These are phyloP conservation scores for Rhinoraja longicauda DNA, from an alignment of 2,797 vertebrate genomes.

Conservation along the genomic window DNA sequence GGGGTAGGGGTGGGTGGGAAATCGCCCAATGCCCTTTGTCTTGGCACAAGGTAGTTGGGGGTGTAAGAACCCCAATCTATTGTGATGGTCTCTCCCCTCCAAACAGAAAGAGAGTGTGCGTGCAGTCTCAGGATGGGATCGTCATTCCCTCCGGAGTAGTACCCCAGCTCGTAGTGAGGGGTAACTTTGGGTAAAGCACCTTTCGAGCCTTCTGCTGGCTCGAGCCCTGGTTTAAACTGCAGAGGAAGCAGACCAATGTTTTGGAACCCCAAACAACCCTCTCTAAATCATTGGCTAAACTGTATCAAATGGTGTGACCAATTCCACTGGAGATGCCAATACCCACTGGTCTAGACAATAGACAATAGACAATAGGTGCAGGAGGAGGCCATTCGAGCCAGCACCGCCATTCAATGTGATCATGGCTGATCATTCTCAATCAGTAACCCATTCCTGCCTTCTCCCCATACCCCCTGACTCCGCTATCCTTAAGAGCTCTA, in stretches of 20 bases:
- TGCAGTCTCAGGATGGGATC: neutral
- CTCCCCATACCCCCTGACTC: too few species aligned
- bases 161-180: neutral
- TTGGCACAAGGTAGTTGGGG: neutral
- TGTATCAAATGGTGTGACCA: neutral
- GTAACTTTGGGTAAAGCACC: neutral
- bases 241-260: neutral
- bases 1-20: neutral
- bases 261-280: neutral
- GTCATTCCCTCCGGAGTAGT: neutral
- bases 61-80: too few species aligned
- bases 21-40: neutral
- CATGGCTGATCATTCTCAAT: too few species aligned
- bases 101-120: neutral
- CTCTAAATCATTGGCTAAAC: neutral
- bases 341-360: too few species aligned
- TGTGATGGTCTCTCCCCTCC: neutral
- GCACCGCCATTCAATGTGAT: too few species aligned
- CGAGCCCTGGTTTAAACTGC: neutral
- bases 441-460: too few species aligned
- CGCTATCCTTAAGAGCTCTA: too few species aligned
- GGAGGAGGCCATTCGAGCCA: too few species aligned
- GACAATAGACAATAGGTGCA: too few species aligned
- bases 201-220: too few species aligned
- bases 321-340: neutral